Base-by-base conservation (phyloP, 2,113 vertebrate species). In the Eudorcas thomsonii region DNA sequence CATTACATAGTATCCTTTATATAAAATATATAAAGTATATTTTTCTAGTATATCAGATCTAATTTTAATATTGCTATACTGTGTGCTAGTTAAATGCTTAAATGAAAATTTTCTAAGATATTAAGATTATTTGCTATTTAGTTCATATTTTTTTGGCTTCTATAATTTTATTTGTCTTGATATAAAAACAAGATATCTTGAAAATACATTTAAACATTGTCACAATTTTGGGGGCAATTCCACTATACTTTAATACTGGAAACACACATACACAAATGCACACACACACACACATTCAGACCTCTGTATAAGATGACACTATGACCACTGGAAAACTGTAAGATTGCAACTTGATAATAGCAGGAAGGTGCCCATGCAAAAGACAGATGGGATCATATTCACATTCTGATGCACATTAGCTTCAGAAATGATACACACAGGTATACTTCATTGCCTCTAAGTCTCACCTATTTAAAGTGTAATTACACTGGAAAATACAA, bases 251-350 rank as follows among this genome's bases (percentile, higher is more conserved):
- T 82, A 82, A 17, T 86, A 62, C 28, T 4, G 4, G 23, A 48
- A 2, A 33, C 52, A 67, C 33, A n/a, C 16, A 64, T 28, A 28
- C 57, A 16, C 4, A 12, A 50, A 50, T 50, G 14, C 50, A 50
- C 60, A 48, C 48, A 62, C 57, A 59, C 62, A 64, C 62, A 71
- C 10, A 23, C 19, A 71, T 6, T 1, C 4, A 23, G 4, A 26
- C 10, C 3, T 45, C 26, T 3, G 5, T 4, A 17, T 6, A 39
- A 39, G 39, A 39, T 39, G 39, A 39, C 19, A 21, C 7, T 10
- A 3, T 7, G 6, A 26, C 0, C 12, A 0, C 4, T 16, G 5
- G 16, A 7, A 43, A 64, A 10, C 3, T 19, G 14, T 19, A 14
- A 13, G 12, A 6, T 19, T 23, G 11, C 14, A 43, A 39, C 12